Percentiles rank a stretch among this genome's conserved stretches.
Evolutionary conservation across 2,797 vertebrate genomes (phyloP).

Genomic region (Distichodus sexfasciatus): DNA sequence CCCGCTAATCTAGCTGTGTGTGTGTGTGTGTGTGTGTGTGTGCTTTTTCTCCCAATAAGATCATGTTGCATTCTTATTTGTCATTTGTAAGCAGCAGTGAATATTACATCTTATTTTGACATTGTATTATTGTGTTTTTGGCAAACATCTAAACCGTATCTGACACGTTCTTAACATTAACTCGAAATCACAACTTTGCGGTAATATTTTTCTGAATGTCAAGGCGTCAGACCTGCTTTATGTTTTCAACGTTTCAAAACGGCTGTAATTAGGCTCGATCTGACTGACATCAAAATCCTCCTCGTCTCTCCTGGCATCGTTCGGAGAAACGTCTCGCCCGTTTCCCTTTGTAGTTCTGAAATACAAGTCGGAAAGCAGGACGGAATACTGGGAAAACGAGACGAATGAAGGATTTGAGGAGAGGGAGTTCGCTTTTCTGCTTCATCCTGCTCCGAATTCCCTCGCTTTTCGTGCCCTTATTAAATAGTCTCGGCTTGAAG

Average conservation of each 20-base stretch:
- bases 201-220: slow-evolving; percentile 20
- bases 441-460: slow-evolving; percentile 32
- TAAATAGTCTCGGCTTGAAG: slow-evolving; percentile 39
- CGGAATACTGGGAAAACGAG: slow-evolving; percentile 28
- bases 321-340: background rate
- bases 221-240: slow-evolving; percentile 33
- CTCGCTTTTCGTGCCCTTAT: slow-evolving; percentile 28
- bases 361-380: slow-evolving; percentile 29
- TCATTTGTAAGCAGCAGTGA: background rate
- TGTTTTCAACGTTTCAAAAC: slow-evolving; percentile 35
- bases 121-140: background rate
- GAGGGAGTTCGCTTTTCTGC: slow-evolving; percentile 9
- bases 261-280: slow-evolving; percentile 42
- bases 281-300: slow-evolving; percentile 42
- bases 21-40: background rate
- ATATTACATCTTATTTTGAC: no score
- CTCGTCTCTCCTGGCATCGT: slow-evolving; percentile 23
- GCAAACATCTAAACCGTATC: background rate
- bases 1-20: background rate
- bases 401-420: slow-evolving; percentile 34
- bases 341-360: slow-evolving; percentile 27
- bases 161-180: slow-evolving; percentile 7
- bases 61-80: no score
- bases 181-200: background rate
- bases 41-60: no score